Base-by-base conservation (phyloP, 37 sponge, comb jelly and placozoan genomes). In the Bolinopsis microptera region DNA sequence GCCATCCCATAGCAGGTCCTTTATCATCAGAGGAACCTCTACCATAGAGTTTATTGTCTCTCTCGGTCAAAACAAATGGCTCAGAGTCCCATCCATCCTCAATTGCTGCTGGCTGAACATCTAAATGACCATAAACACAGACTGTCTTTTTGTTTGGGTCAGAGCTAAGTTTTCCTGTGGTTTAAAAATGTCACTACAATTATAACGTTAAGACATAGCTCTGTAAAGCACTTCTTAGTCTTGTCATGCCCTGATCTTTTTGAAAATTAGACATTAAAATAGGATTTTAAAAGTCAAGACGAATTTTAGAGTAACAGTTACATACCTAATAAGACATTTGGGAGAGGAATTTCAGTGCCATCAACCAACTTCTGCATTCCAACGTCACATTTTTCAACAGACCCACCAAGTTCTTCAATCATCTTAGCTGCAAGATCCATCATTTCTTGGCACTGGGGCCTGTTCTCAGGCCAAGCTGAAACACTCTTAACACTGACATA, bases 71-170 rank as follows among this genome's bases (percentile, higher is more conserved):
- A 22, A 27, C 35, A 38, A 93, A 93, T 18, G 93, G 93, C 27
- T 93, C 93, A 83, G 93, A 61, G 40, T 93, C 93, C 93, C 93
- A 93, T 24, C 93, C 93, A 36, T 93, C 93, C 23, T 86, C 90
- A 33, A 86, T 86, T 41, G 48, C 90, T 35, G 90, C 90, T 30
- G 90, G 90, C 26, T 86, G 90, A 0, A 86, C 90, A 41, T 86
- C 90, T 25, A 86, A 39, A 24, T 86, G 90, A 86, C 90, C 90
- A 86, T 86, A 86, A 13, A 86, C 90, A 86, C 90, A 86, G 3
- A 86, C 90, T 24, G 90, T 86, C 61, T 39, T 86, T 38, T 86
- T 86, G 67, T 23, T 86, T 38, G 38, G 38, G 26, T 86, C 90
- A 27, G 90, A 27, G 2, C 90, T 61, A 86, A 86, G 90, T 86